phyloP scores from a whole-genome alignment of 1,140 invertebrate genomes.

The Atta cephalotes region DNA sequence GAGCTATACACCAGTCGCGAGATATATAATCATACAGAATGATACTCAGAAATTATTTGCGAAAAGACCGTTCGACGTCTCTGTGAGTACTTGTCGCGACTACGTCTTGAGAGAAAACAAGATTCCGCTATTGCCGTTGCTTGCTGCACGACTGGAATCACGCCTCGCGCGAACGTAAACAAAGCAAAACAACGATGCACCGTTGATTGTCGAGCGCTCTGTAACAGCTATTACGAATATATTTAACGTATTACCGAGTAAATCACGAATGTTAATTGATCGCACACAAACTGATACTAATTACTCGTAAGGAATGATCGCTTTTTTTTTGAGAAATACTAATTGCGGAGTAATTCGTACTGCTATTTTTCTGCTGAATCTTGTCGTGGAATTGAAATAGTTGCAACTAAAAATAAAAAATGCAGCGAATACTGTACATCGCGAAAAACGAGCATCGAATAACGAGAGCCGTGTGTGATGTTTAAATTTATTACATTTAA shows the following conservation, averaged over 20 bases:
- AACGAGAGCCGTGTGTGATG: background rate
- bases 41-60: background rate
- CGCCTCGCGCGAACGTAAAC: background rate
- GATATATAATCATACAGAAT: background rate
- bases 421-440: background rate
- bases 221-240: background rate
- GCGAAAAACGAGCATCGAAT: background rate
- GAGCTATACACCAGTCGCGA: background rate
- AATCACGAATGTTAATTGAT: background rate
- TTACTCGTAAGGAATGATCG: background rate
- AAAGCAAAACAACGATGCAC: background rate
- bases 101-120: background rate
- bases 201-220: background rate
- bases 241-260: background rate
- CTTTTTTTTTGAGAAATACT: background rate
- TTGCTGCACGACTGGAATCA: background rate
- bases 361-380: background rate
- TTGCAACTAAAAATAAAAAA: no score
- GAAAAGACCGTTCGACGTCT: background rate
- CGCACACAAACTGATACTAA: background rate
- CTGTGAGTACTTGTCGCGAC: background rate
- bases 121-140: background rate
- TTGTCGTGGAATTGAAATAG: background rate
- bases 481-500: background rate
- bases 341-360: background rate